Evolutionary conservation across 2,888 invertebrate species (phyloP).

Genomic region (Cremastinae sp.): DNA sequence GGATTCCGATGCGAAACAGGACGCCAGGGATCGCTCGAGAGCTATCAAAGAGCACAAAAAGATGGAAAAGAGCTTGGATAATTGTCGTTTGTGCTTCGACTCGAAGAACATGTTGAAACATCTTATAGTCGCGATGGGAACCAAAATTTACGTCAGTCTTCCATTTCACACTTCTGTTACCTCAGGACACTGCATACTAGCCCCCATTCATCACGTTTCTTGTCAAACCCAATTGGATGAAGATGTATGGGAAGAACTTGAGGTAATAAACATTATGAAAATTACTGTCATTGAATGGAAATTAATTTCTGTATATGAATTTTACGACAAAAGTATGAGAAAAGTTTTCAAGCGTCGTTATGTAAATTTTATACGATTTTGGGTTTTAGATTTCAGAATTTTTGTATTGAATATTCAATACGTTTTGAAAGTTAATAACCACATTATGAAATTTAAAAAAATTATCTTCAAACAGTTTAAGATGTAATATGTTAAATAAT

Average conservation of each 20-base stretch:
- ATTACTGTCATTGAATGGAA: neutral
- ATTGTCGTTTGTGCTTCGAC: constrained; percentile 92
- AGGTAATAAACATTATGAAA: constrained; percentile 80
- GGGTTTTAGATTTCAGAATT: neutral
- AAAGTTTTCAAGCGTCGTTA: too few relatives aligned
- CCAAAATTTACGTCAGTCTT: constrained; percentile 91
- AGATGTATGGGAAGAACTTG: constrained; percentile 95
- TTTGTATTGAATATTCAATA: too few relatives aligned
- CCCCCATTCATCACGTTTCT: constrained; percentile 90
- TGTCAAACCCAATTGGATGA: constrained; percentile 94
- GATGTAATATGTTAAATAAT: neutral
- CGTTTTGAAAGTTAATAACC: too few relatives aligned
- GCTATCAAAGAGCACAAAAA: constrained; percentile 89
- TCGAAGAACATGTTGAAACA: constrained; percentile 91
- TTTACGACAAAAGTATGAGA: too few relatives aligned
- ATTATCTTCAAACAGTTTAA: too few relatives aligned
- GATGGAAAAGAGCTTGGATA: constrained; percentile 87
- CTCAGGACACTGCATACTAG: constrained; percentile 92
- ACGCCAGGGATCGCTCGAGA: constrained; percentile 84
- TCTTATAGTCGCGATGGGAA: constrained; percentile 90
- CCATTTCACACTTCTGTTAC: constrained; percentile 91
- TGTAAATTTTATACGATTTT: too few relatives aligned
- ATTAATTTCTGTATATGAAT: too few relatives aligned
- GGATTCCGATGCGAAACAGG: constrained; percentile 84
- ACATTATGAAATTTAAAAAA: too few relatives aligned